phyloP scores from a whole-genome alignment of 2,797 vertebrate species.

The Dallia pectoralis region DNA sequence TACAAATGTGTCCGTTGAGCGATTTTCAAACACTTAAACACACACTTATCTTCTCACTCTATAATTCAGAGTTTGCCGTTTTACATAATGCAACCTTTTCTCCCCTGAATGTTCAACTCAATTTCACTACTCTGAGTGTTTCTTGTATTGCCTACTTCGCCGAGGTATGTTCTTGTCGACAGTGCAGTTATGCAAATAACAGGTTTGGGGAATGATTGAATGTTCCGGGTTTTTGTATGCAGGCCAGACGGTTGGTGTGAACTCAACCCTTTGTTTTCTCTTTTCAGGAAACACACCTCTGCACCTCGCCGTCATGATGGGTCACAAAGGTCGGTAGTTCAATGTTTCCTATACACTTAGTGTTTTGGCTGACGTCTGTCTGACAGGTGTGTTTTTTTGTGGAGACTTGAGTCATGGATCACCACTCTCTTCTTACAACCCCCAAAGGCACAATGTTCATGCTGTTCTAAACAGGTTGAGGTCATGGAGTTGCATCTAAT shows the following conservation, averaged over 20 bases:
- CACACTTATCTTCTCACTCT: no score
- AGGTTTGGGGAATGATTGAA: no score
- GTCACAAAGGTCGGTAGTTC: conserved; percentile 91
- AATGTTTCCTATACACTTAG: not conserved
- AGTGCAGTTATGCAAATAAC: no score
- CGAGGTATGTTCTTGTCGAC: no score
- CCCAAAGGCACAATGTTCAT: conserved; percentile 35
- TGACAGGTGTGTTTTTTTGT: conserved; percentile 1
- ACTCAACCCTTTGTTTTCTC: conserved; percentile 25
- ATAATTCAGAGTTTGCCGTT: no score
- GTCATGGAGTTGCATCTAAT: conserved; percentile 23
- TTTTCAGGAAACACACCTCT: conserved; percentile 93
- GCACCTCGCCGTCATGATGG: conserved; percentile 98
- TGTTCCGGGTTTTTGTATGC: not conserved
- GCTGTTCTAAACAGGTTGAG: conserved; percentile 36
- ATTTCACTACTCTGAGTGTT: no score
- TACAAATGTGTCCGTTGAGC: no score
- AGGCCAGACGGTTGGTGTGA: not conserved
- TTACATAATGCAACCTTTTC: no score
- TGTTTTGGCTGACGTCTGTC: conserved; percentile 26
- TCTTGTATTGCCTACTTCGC: no score
- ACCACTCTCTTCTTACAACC: conserved; percentile 19
- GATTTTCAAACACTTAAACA: no score
- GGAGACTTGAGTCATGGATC: conserved; percentile 41
- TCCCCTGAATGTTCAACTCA: no score